These are phyloP conservation scores for Rhagologus leucostigma DNA, from an alignment of 2,113 vertebrate genomes.

Conservation along the genomic window DNA sequence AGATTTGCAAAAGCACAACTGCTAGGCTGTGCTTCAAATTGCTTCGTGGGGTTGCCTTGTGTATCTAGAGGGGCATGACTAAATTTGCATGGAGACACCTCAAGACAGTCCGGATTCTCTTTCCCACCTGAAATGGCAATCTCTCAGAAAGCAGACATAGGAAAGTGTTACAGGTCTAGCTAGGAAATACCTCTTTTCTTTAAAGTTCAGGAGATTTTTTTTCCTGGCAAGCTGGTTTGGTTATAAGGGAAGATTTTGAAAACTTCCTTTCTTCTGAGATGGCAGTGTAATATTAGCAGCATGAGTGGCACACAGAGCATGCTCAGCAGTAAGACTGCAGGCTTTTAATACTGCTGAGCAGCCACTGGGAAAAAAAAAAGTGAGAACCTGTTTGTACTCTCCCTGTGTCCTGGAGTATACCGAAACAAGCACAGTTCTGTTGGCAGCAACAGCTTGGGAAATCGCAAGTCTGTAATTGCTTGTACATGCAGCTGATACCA, in stretches of 20 bases:
- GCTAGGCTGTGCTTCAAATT: background rate
- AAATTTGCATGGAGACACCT: background rate
- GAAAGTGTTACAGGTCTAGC: background rate
- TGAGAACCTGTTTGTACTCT: background rate
- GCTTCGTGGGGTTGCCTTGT: background rate
- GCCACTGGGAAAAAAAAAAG: rapidly evolving
- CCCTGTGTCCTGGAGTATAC: background rate
- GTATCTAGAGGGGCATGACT: background rate
- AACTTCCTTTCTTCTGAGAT: background rate
- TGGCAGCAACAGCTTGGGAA: background rate
- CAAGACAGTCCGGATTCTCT: background rate
- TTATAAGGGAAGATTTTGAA: background rate
- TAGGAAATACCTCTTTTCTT: background rate
- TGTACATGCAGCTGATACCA: background rate
- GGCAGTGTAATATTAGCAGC: background rate
- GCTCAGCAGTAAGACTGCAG: background rate
- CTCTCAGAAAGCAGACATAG: background rate
- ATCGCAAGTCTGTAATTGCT: background rate
- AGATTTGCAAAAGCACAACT: background rate
- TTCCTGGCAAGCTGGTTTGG: background rate
- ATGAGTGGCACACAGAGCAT: background rate
- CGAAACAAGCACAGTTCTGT: background rate
- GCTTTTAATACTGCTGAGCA: background rate
- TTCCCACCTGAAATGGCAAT: background rate
- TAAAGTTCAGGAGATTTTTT: background rate